phyloP scores from a whole-genome alignment of 2,113 vertebrate genomes.

The Chloropsis hardwickii region DNA sequence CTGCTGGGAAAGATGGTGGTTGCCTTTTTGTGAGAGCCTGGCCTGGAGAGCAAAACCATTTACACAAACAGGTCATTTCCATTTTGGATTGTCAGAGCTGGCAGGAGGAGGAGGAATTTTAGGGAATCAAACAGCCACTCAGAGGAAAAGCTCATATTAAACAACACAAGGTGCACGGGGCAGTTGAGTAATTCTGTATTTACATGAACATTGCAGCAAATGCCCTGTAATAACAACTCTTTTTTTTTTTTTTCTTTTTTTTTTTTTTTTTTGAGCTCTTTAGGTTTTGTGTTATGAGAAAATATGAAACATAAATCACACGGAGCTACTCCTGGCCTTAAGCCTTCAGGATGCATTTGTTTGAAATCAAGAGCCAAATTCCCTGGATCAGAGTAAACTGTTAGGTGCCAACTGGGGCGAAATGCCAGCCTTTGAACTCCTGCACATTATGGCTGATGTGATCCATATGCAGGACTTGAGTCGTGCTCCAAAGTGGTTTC shows the following conservation, averaged over 20 bases:
- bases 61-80: background rate
- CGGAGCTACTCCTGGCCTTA: conserved; percentile 69
- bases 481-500: conserved; percentile 70
- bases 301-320: conserved; percentile 76
- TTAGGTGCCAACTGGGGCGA: conserved; percentile 72
- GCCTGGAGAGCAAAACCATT: background rate
- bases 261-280: conserved; percentile 44
- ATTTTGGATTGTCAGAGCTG: background rate
- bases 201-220: conserved; percentile 34
- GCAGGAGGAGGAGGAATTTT: background rate
- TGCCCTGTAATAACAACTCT: conserved; percentile 57
- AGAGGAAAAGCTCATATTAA: background rate
- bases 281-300: conserved; percentile 76
- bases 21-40: background rate
- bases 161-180: background rate
- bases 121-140: background rate
- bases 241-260: background rate
- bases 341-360: conserved; percentile 80
- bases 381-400: conserved; percentile 69
- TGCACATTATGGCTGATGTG: conserved; percentile 61
- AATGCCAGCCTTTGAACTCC: conserved; percentile 73
- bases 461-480: conserved; percentile 51
- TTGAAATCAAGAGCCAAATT: conserved; percentile 80
- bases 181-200: conserved; percentile 44
- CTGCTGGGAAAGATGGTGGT: background rate